Base-by-base conservation (phyloP, 2,113 vertebrate species). In the Hemiscyllium ocellatum region DNA sequence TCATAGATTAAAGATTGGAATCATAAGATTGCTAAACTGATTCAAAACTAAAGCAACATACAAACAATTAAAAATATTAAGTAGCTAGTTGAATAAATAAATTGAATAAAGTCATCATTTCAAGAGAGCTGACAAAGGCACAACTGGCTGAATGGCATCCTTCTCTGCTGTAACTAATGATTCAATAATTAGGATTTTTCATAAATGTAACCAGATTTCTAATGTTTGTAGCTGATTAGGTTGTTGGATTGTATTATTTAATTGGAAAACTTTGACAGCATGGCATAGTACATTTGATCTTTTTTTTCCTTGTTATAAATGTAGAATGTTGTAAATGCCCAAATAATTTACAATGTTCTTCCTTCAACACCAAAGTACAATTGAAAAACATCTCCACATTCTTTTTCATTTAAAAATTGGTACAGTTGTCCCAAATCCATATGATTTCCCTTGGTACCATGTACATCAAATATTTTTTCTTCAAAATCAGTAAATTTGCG, bases 391-490 rank as follows among this genome's bases (percentile, higher is more conserved):
- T 98, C 97, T 95, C 98, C 98, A 96, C 99, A 99, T 42, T 98
- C 98, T 78, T 96, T 98, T 96, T 98, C 98, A 96, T 97, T 98
- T 96, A 99, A 97, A 97, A 98, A 99, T 66, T 97, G 98, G 97
- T 99, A 99, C 0, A 99, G 97, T 96, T 99, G 98, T n/a, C 99
- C 99, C 47, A 99, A 98, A 97, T 99, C 98, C 99, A 99, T 99
- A 97, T 99, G 99, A 96, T 98, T 99, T 96, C 98, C 98, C 97
- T 98, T 97, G 96, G 97, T 97, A 96, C 99, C 99, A 76, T 98
- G 98, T 4, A 98, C 98, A 97, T 97, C 98, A 96, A 99, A 99
- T 96, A 97, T 97, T 29, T 98, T 98, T 97, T 99, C 99, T 97
- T 99, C 98, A 96, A 99, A 98, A 96, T 96, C 80, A 2, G 98